These are phyloP conservation scores for Coracias cyanogaster DNA, from an alignment of 2,797 vertebrate species.

Conservation along the genomic window DNA sequence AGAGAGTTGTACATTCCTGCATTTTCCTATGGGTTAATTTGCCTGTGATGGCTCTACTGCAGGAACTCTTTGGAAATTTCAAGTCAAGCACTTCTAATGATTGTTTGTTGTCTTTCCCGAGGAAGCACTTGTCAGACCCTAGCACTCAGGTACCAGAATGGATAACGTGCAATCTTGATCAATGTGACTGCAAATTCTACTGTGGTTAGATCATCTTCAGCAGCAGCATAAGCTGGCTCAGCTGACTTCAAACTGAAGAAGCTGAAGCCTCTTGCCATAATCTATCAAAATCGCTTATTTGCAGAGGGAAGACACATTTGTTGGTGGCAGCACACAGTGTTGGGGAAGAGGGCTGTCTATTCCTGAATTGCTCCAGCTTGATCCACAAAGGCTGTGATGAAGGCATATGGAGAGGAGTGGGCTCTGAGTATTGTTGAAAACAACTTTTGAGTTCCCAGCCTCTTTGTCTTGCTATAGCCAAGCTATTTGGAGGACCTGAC, in stretches of 20 bases:
- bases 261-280: background rate
- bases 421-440: background rate
- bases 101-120: background rate
- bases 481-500: background rate
- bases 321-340: background rate
- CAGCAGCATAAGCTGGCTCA: background rate
- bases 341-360: background rate
- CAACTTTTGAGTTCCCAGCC: background rate
- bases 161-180: background rate
- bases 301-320: background rate
- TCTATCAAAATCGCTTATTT: background rate
- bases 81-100: background rate
- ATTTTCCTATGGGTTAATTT: background rate
- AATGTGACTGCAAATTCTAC: background rate
- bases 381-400: background rate
- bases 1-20: background rate
- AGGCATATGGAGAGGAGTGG: background rate
- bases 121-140: background rate
- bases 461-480: background rate
- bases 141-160: background rate
- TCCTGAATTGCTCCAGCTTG: background rate
- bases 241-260: background rate
- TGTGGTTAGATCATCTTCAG: background rate
- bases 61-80: background rate
- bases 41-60: background rate